Conservation (phyloP, 2,888 invertebrate genomes). For the Sympetrum striolatum region DNA sequence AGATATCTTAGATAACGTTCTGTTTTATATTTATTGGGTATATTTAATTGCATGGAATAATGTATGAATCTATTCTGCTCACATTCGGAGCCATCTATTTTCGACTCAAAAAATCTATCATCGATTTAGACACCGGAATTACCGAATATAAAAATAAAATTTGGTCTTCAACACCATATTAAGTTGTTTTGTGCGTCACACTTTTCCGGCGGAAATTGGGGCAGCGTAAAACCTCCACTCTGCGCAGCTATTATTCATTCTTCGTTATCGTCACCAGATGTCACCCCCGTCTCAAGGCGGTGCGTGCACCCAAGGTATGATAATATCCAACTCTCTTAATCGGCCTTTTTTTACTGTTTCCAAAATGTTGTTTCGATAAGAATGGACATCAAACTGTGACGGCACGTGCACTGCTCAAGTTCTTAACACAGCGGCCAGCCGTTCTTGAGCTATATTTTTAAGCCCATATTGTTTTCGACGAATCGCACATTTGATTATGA, state of each 20-base stretch:
- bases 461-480: too few species aligned
- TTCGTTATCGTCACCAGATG: constrained; percentile 2
- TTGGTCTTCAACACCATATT: background rate
- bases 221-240: background rate
- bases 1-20: too few species aligned
- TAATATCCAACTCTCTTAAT: background rate
- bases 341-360: background rate
- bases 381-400: background rate
- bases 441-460: background rate
- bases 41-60: too few species aligned
- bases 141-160: too few species aligned
- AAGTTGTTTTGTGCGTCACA: constrained; percentile 6
- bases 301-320: constrained; percentile 15
- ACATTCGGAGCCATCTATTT: too few species aligned
- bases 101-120: too few species aligned
- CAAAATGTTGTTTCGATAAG: constrained; percentile 16
- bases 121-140: too few species aligned
- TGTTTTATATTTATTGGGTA: too few species aligned
- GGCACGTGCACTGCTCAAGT: background rate
- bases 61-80: too few species aligned
- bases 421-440: background rate
- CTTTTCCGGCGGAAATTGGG: constrained; percentile 6
- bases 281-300: background rate
- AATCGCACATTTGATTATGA: too few species aligned
- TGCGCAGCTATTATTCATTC: constrained; percentile 12